Conservation (phyloP, 2,888 invertebrate species). For the Podotricha telesiphe region DNA sequence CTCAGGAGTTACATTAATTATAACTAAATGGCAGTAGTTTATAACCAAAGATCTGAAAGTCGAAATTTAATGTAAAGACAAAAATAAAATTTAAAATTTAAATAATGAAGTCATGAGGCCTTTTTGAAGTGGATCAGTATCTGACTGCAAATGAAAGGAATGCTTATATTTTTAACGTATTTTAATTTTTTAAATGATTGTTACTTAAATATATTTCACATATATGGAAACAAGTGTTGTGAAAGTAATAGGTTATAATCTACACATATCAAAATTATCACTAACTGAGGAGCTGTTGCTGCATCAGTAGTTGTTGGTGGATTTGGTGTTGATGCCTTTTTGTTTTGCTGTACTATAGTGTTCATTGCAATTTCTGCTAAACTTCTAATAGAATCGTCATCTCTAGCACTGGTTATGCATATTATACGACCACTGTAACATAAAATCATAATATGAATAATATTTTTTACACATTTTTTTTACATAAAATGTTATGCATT, state of each 20-base stretch:
- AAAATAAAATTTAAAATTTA: too few relatives aligned
- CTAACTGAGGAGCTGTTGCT: constrained; percentile 57
- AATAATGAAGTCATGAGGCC: too few relatives aligned
- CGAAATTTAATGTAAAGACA: background rate
- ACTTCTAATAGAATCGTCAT: constrained; percentile 93
- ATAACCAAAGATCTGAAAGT: constrained; percentile 87
- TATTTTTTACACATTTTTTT: background rate
- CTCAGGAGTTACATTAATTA: constrained; percentile 94
- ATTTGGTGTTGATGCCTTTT: constrained; percentile 60
- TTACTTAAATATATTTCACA: background rate
- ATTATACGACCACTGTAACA: constrained; percentile 91
- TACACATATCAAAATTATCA: constrained; percentile 17
- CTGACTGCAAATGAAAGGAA: too few relatives aligned
- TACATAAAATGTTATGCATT: too few relatives aligned
- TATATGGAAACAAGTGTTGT: background rate
- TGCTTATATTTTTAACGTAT: too few relatives aligned
- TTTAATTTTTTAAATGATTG: too few relatives aligned
- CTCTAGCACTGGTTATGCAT: constrained; percentile 94
- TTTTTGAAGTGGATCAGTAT: too few relatives aligned
- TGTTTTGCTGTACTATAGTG: constrained; percentile 92
- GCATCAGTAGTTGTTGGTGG: constrained; percentile 57
- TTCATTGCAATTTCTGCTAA: constrained; percentile 94
- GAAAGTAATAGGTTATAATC: background rate
- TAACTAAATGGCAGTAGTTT: constrained; percentile 94
- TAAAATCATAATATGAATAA: constrained; percentile 50